Evolutionary conservation across 1,140 invertebrate species (phyloP).

Genomic region (Trypoxylus dichotomus): DNA sequence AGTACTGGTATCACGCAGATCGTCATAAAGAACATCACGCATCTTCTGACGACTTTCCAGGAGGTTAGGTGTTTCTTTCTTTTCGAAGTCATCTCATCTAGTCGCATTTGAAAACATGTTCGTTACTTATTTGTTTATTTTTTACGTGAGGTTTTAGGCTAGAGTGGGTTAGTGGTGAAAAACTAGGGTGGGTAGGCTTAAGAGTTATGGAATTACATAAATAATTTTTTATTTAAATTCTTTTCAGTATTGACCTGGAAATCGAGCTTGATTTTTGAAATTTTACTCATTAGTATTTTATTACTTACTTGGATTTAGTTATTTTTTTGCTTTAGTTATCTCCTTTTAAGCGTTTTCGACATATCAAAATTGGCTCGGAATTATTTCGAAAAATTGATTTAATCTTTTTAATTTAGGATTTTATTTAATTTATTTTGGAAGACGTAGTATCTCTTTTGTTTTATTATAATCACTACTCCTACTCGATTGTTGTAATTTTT

Average conservation of each 20-base stretch:
- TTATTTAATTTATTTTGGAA: neutral
- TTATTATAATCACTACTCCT: too few relatives aligned
- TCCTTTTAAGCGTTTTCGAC: neutral
- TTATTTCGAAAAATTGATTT: neutral
- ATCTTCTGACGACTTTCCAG: conserved; percentile 51
- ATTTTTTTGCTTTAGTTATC: neutral
- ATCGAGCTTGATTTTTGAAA: neutral
- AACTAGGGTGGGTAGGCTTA: too few relatives aligned
- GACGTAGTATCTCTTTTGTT: neutral
- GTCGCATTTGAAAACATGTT: neutral
- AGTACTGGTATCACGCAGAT: conserved; percentile 51
- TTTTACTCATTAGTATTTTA: too few relatives aligned
- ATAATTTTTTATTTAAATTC: neutral
- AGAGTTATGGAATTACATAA: neutral
- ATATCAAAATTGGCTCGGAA: conserved; percentile 5
- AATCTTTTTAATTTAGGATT: neutral
- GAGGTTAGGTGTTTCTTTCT: conserved; percentile 31
- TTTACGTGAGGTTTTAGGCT: neutral
- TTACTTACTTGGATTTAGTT: neutral
- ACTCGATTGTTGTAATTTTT: too few relatives aligned
- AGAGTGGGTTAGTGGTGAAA: too few relatives aligned
- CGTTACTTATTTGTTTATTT: neutral
- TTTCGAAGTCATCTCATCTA: conserved; percentile 27
- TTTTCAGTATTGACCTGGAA: neutral
- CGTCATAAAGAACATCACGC: conserved; percentile 52